Base-by-base conservation (phyloP, 2,888 invertebrate genomes). In the Ophioninae sp. region DNA sequence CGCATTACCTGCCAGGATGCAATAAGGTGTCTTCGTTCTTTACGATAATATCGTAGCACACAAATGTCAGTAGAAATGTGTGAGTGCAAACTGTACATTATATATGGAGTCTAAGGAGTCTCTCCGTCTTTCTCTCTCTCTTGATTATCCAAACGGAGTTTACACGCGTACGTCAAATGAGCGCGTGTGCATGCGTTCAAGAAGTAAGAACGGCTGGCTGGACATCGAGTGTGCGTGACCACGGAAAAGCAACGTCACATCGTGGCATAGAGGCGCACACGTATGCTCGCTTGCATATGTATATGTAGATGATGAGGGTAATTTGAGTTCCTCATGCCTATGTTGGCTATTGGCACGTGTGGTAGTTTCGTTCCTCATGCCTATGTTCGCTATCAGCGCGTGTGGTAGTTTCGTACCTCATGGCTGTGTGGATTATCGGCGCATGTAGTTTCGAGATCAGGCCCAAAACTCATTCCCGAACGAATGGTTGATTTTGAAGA, bases 231-330 rank as follows among this genome's bases (percentile, higher is more conserved):
- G 79, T 83, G 84, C 81, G 82, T 83, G 81, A 79, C 85, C 79
- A 83, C 83, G 88, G 89, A 91, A 90, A 91, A 91, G 90, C 89
- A 86, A 83, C 88, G 88, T 88, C 89, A 88, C 87, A 88, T 89
- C 88, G 84, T 86, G 87, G 86, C 85, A 86, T 86, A 85, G 81
- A 74, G 77, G 74, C 22, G 41, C 61, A 74, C 58, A 44, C 75
- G 68, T 51, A 72, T 51, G 75, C 59, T 30, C 20, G 23, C 20
- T 6, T 56, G 30, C 44, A 13, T n/a, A 64, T 51, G 1, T 69
- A 56, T 59, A 44, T 10, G 10, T 59, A 56, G 41, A 77, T n/a
- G 73, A 73, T 22, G 67, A 68, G 79, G 20, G 22, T 22, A 59
- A 59, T 59, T 59, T 22, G 59, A 22, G 17, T 17, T 20, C 2